A percentile compares a stretch with the other conserved stretches of the same genome.
Evolutionary conservation across 2,797 vertebrate species (phyloP).

Genomic region (Sebastes dallii): DNA sequence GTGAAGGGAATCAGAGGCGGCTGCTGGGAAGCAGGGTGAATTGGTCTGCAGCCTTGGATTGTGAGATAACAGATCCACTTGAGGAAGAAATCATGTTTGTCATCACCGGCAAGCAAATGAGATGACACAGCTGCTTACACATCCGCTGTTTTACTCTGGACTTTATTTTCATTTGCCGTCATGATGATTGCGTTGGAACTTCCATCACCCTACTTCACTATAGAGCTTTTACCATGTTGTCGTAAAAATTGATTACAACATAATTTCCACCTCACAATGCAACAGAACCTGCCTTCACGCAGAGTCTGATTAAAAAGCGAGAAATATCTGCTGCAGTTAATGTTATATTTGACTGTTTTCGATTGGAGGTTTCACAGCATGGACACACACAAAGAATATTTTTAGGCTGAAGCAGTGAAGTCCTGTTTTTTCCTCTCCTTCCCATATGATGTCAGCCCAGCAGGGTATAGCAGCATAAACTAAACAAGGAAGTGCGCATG

Average conservation of each 20-base stretch:
- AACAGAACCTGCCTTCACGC: background rate
- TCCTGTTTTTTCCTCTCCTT: conserved; percentile 16
- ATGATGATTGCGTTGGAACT: background rate
- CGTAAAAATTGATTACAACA: background rate
- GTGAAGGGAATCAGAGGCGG: conserved; percentile 42
- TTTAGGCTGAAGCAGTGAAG: conserved; percentile 6
- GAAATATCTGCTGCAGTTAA: conserved; percentile 12
- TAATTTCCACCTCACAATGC: background rate
- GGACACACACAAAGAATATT: background rate
- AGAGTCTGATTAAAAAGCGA: conserved; percentile 2
- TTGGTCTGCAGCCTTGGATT: conserved; percentile 4
- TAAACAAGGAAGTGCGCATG: conserved; percentile 18
- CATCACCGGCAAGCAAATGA: background rate
- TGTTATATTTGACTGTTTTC: conserved; percentile 12
- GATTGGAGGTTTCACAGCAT: background rate
- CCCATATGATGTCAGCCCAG: conserved; percentile 18
- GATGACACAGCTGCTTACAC: conserved; percentile 1
- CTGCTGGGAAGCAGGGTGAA: conserved; percentile 41
- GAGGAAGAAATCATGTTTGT: conserved; percentile 17
- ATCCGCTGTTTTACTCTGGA: background rate
- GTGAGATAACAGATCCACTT: background rate
- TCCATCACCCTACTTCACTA: background rate
- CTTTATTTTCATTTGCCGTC: background rate
- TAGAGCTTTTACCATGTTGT: too few species aligned
- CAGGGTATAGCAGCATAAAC: background rate